A percentile compares a stretch with the other conserved stretches of the same genome.
Evolutionary conservation across 2,797 vertebrate genomes (phyloP).

Genomic region (Chanos chanos): DNA sequence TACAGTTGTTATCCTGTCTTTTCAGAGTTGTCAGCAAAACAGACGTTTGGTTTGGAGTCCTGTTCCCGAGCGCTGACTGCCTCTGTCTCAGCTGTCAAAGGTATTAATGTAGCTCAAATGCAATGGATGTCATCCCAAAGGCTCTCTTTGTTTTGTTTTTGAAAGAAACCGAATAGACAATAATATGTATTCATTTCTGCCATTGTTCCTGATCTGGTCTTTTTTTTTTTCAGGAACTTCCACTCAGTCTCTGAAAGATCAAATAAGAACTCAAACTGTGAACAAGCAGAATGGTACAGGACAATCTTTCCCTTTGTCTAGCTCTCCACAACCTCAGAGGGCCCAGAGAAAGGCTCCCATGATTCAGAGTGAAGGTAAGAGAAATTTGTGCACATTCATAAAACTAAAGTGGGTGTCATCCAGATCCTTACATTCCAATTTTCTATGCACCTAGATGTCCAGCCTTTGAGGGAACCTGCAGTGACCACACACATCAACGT

Average conservation of each 20-base stretch:
- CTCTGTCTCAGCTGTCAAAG: constrained; percentile 63
- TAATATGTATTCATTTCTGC: constrained; percentile 2
- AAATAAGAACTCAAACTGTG: constrained; percentile 40
- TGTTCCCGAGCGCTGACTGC: constrained; percentile 63
- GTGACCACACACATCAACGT: constrained; percentile 41
- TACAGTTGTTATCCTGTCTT: constrained; percentile 10
- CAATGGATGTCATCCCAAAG: not conserved
- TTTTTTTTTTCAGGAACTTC: constrained; percentile 52
- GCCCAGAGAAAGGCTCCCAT: constrained; percentile 49
- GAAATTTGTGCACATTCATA: not conserved
- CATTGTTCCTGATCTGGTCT: not conserved
- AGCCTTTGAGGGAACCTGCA: constrained; percentile 43
- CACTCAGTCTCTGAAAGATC: constrained; percentile 61
- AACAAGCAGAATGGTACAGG: constrained; percentile 14
- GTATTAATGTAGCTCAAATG: constrained; percentile 23
- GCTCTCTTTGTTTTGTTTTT: not conserved
- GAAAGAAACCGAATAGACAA: not conserved
- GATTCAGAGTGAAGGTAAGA: constrained; percentile 59
- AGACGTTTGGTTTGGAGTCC: constrained; percentile 46
- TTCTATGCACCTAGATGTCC: constrained; percentile 48
- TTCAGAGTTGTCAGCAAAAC: constrained; percentile 58
- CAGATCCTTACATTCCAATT: constrained; percentile 8
- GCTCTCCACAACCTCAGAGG: constrained; percentile 44
- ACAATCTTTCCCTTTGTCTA: constrained; percentile 32
- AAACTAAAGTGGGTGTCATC: constrained; percentile 3